Percentiles rank a stretch among this genome's conserved stretches.
Conservation (phyloP, 2,113 vertebrate genomes). For the Eupsittula cactorum region DNA sequence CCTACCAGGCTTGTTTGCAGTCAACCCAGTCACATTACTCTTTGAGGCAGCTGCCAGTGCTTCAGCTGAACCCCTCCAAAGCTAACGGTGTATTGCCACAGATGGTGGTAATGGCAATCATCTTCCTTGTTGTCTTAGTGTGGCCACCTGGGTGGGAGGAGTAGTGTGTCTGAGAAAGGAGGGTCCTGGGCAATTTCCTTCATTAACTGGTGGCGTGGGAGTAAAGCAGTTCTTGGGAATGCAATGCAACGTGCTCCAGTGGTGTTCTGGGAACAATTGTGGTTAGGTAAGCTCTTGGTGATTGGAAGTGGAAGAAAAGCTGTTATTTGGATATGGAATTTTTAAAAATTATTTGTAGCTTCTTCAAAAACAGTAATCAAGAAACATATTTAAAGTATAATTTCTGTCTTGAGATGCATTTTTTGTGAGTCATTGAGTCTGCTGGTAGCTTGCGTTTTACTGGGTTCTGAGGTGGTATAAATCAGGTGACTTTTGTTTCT, state of each 20-base stretch:
- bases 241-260: fast-evolving
- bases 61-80: neutral
- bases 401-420: neutral
- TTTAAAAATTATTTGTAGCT: fast-evolving
- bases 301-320: fast-evolving
- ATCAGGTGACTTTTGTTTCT: fast-evolving
- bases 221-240: fast-evolving
- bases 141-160: neutral
- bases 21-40: fast-evolving
- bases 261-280: fast-evolving
- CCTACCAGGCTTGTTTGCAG: neutral
- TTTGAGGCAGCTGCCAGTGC: neutral
- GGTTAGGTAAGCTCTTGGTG: neutral
- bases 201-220: neutral
- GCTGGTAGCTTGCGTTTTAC: fast-evolving
- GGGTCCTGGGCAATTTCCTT: fast-evolving
- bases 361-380: fast-evolving
- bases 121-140: fast-evolving
- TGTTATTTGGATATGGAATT: fast-evolving
- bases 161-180: neutral
- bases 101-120: neutral
- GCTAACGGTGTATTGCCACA: fast-evolving
- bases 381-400: fast-evolving
- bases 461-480: fast-evolving
- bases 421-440: fast-evolving